Evolutionary conservation across 2,797 vertebrate genomes (phyloP).

Genomic region (Eulemur albifrons): DNA sequence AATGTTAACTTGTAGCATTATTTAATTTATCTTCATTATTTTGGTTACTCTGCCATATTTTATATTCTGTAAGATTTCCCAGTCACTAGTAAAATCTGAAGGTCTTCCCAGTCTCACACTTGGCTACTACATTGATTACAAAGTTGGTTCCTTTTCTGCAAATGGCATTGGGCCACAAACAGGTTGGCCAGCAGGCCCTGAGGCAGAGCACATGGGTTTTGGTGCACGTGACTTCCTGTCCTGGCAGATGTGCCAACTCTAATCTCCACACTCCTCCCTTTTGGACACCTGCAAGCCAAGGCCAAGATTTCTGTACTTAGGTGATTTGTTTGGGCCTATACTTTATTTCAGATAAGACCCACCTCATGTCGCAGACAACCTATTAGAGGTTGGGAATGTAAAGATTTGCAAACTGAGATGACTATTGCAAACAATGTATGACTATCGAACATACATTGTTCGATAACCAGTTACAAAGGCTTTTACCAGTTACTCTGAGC

Average conservation of each 20-base stretch:
- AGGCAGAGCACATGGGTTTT: background rate
- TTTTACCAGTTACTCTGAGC: background rate
- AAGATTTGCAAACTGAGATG: background rate
- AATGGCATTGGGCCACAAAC: background rate
- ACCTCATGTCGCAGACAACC: background rate
- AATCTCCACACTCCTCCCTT: background rate
- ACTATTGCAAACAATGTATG: background rate
- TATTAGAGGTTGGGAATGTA: background rate
- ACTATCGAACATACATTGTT: background rate
- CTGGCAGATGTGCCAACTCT: background rate
- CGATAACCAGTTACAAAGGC: background rate
- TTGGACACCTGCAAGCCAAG: background rate
- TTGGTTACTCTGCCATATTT: background rate
- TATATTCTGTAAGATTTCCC: background rate
- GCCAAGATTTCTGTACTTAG: background rate
- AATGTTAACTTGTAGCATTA: background rate
- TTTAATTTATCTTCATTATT: background rate
- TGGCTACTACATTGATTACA: background rate
- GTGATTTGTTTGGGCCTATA: background rate
- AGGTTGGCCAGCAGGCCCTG: background rate
- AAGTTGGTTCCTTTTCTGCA: background rate
- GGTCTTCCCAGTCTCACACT: background rate
- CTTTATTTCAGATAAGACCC: background rate
- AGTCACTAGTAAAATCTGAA: background rate
- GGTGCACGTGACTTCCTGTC: background rate